Conservation (phyloP, 2,797 vertebrate species). For the Neomorphus geoffroyi region DNA sequence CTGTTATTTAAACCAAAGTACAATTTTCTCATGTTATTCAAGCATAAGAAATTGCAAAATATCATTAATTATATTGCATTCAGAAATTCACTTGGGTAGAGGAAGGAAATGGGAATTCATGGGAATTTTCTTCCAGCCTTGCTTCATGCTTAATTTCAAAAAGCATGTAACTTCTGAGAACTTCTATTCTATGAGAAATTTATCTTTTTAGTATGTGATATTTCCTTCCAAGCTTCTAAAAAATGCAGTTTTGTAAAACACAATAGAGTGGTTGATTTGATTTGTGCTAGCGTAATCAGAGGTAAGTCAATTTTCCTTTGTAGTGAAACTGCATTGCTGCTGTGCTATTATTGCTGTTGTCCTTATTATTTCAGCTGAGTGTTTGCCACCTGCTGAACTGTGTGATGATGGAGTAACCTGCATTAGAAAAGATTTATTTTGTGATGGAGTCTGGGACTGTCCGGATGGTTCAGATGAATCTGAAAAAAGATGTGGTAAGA, state of each 20-base stretch:
- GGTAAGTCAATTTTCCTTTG: not conserved
- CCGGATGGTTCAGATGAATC: constrained; percentile 86
- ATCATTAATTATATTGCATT: not conserved
- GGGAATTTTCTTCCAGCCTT: not conserved
- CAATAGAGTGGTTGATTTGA: not conserved
- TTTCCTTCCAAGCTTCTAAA: constrained; percentile 6
- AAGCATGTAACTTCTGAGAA: not conserved
- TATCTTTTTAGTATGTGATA: not conserved
- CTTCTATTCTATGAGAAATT: not conserved
- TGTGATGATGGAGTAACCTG: constrained; percentile 80
- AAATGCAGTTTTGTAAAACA: constrained; percentile 29
- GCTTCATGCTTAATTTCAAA: not conserved
- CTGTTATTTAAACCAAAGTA: not conserved
- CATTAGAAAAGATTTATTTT: constrained; percentile 74
- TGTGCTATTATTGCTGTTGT: constrained; percentile 1
- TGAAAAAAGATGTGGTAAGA: constrained; percentile 83
- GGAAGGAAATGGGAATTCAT: not conserved
- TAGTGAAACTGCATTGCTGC: not conserved
- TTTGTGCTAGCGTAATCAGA: constrained; percentile 8
- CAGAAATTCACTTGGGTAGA: not conserved
- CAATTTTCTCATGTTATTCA: not conserved
- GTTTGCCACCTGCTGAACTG: constrained; percentile 68
- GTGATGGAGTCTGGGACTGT: constrained; percentile 87
- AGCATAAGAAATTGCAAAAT: not conserved
- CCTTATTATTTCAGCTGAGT: constrained; percentile 66